A percentile compares a stretch with the other conserved stretches of the same genome.
These are phyloP conservation scores for Psittacula cyanocephala DNA, from an alignment of 2,113 vertebrate species.

Conservation along the genomic window DNA sequence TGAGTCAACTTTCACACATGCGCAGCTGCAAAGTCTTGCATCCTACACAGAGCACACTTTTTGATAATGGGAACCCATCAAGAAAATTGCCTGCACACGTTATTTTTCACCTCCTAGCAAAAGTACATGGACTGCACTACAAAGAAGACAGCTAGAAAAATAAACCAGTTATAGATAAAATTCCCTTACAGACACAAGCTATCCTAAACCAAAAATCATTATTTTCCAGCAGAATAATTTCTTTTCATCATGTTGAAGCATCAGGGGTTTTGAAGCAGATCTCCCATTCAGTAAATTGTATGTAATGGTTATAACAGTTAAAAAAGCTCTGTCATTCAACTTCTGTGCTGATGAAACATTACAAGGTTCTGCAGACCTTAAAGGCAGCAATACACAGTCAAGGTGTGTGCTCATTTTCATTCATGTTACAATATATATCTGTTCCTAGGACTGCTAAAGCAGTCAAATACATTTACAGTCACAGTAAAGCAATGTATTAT, in stretches of 20 bases:
- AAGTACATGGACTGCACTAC: not conserved
- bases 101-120: not conserved
- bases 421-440: not conserved
- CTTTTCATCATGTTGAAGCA: not conserved
- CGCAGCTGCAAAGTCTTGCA: not conserved
- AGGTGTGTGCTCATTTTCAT: not conserved
- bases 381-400: not conserved
- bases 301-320: not conserved
- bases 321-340: not conserved
- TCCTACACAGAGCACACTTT: not conserved
- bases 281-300: not conserved
- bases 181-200: not conserved
- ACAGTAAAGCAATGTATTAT: not conserved
- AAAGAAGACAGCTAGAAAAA: not conserved
- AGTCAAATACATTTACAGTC: not conserved
- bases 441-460: not conserved
- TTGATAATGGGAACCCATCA: not conserved
- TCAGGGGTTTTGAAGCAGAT: not conserved
- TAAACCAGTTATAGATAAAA: not conserved
- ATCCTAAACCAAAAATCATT: not conserved
- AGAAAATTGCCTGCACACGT: not conserved
- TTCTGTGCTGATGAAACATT: not conserved
- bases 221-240: not conserved
- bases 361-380: not conserved
- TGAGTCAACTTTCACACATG: not conserved